Conservation (phyloP, 2,113 vertebrate species). For the human region DNA sequence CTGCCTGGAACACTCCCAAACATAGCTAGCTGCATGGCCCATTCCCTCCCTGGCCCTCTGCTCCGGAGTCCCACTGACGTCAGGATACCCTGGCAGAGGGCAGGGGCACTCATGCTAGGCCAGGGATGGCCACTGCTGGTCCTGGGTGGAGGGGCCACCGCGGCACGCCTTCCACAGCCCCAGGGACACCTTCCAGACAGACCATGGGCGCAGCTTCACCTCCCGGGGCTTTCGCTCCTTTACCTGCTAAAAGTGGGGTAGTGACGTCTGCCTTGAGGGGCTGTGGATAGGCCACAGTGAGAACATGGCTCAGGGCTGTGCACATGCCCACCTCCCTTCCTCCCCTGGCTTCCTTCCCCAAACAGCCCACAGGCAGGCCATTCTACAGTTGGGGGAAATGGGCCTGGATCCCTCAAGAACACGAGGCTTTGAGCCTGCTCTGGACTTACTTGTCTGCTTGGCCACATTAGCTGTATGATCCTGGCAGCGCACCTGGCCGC, state of each 20-base stretch:
- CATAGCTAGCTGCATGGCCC: neutral
- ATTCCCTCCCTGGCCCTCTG: neutral
- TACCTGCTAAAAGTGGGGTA: neutral
- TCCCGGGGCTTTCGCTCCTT: neutral
- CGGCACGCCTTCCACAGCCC: neutral
- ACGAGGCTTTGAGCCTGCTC: no score
- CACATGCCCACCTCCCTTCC: neutral
- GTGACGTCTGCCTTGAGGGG: neutral
- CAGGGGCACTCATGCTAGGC: neutral
- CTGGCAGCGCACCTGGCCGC: neutral
- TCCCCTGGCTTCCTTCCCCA: neutral
- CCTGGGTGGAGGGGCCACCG: no score
- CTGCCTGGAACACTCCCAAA: neutral
- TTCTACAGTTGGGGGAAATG: no score
- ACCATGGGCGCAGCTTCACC: neutral
- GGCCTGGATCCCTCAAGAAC: neutral
- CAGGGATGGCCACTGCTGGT: neutral
- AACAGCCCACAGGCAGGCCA: neutral
- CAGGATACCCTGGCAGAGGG: no score
- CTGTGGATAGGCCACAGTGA: neutral
- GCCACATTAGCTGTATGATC: neutral
- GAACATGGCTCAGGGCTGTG: neutral
- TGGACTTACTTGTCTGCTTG: neutral
- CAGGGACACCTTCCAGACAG: neutral
- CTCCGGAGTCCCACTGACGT: no score